Base-by-base conservation (phyloP, 2,797 vertebrate species). In the Vireo griseus region DNA sequence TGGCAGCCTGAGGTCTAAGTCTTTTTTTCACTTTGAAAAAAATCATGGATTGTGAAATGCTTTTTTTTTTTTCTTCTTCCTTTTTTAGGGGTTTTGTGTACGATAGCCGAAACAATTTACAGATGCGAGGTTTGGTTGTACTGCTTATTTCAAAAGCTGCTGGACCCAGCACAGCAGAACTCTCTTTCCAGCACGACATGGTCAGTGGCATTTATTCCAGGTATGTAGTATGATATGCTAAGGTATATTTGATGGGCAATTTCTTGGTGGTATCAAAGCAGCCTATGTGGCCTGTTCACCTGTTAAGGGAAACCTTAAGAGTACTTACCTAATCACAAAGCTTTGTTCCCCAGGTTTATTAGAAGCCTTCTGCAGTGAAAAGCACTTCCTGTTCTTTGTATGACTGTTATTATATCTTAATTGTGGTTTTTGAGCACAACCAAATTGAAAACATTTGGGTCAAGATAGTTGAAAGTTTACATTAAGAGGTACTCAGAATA, bases 201-300 rank as follows among this genome's bases (percentile, higher is more conserved):
- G 98, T 99, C 97, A 99, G 99, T 86, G 99, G 99, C 29, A 99
- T 99, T 98, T 99, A 99, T 97, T 98, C 99, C 91, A 99, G 99
- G 99, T 99, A 98, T 93, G 98, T 93, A 78, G 25, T 61, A 25
- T 61, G 35, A 26, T 50, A n/a, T 0, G 0, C 16, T 55, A 22
- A 75, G 26, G 24, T 72, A 3, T 26, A 5, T 79, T 79, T 76
- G 45, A 37, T 80, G 37, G 25, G 40, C n/a, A 22, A 40, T 72
- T 79, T 81, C 22, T 3, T 33, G 40, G 29, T 76, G 10, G 5
- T 77, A 37, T 79, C 26, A 55, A 61, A 88, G 5, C 19, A 44
- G 80, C 33, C 29, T 47, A 61, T 57, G 52, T 80, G 51, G 6
- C 24, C 33, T 45, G 6, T 47, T 86, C 26, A 66, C 21, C 51